Evolutionary conservation across 53 echinoderm and acorn worm genomes (phyloP).

Genomic region (Luidia sarsii): DNA sequence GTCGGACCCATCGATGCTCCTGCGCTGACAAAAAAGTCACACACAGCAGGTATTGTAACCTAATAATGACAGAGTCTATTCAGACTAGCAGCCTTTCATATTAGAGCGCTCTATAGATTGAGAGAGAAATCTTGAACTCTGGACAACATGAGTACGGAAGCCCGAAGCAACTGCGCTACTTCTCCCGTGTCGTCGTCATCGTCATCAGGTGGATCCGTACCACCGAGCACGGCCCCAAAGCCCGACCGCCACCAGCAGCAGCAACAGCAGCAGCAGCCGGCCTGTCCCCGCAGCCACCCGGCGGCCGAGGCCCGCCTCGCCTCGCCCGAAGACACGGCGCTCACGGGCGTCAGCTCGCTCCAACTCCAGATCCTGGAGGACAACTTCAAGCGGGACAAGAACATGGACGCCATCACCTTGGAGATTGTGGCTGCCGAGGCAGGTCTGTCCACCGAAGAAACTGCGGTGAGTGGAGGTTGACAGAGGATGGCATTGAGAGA

Average conservation of each 20-base stretch:
- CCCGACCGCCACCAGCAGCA: no score
- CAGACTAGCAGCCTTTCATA: no score
- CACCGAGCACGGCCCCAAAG: not conserved
- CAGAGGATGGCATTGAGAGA: no score
- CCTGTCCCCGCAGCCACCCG: slow-evolving; percentile 37
- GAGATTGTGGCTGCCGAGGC: slow-evolving; percentile 85
- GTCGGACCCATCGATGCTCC: no score
- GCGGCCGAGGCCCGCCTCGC: slow-evolving; percentile 62
- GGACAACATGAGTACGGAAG: no score
- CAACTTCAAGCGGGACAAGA: slow-evolving; percentile 77
- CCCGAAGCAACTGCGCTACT: no score
- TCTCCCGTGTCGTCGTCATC: not conserved
- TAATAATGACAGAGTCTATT: no score
- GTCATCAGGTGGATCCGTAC: not conserved
- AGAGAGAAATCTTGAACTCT: no score
- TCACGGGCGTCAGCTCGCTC: slow-evolving; percentile 53
- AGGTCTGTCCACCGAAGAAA: slow-evolving; percentile 65
- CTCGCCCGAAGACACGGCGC: slow-evolving; percentile 37
- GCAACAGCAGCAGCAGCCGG: not conserved
- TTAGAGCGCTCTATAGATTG: no score
- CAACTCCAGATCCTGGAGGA: slow-evolving; percentile 85
- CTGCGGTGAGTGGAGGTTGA: slow-evolving; percentile 85
- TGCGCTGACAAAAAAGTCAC: no score
- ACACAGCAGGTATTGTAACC: no score
- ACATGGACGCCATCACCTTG: slow-evolving; percentile 88